Base-by-base conservation (phyloP, 2,797 vertebrate genomes). In the Poeciliopsis presidionis region DNA sequence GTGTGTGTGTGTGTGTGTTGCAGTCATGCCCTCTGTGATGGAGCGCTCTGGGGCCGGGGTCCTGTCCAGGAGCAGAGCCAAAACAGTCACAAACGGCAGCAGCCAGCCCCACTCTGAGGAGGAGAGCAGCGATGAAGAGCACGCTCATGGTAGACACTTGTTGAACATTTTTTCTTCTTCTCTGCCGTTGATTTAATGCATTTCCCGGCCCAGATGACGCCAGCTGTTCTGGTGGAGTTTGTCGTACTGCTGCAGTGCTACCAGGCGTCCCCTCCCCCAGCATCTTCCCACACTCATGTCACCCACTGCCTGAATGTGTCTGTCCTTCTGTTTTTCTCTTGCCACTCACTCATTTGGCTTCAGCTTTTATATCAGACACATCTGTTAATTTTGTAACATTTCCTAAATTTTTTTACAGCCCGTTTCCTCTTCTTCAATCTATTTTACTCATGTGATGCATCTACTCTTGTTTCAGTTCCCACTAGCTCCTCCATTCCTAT, bases 41-140 rank as follows among this genome's bases (percentile, higher is more conserved):
- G 97, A 98, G 91, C 97, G 97, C 83, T 96, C 97, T n/a, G 95
- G 95, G 78, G 89, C 96, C 7, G 96, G 97, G 86, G 97, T 98
- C 91, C 94, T 98, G 88, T 97, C 97, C 93, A 95, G 97, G 87
- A 97, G 96, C 94, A 93, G 97, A 89, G 95, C 97, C 82, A 98
- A 98, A 94, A 97, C 95, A 0, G 95, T 96, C 81, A 95, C 96
- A 88, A 96, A 97, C 12, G 97, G 97, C 75, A 96, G 93, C 90
- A 96, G 96, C 87, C 95, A 95, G 0, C 93, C 92, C 4, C 96
- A 96, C 90, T 97, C 97, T 0, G 97, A 98, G 87, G 97, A 97
- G 88, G 97, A 98, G 86, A 97, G 96, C 96, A 98, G 97, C 59
- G 97, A 98, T 69, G 97, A 98, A 80, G 97, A 98, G 51, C 96